Conservation (phyloP, 2,797 vertebrate genomes). For the Champsocephalus gunnari region DNA sequence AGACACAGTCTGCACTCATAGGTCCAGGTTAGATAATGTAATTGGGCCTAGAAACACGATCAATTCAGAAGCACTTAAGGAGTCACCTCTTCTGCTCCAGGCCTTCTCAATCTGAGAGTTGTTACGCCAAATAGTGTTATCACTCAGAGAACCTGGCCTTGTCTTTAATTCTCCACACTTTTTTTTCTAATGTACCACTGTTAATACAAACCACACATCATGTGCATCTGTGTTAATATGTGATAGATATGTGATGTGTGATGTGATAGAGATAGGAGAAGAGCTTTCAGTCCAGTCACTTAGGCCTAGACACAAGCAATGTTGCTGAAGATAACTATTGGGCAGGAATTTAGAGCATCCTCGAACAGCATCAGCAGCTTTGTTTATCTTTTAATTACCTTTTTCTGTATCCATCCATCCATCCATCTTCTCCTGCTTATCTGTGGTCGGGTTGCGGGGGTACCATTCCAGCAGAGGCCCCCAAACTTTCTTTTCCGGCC, state of each 20-base stretch:
- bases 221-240: background rate
- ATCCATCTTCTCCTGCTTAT: no score
- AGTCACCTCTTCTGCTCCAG: background rate
- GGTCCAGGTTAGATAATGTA: slow-evolving; percentile 20
- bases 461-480: no score
- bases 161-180: background rate
- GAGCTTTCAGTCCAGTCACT: slow-evolving; percentile 24
- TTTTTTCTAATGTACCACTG: background rate
- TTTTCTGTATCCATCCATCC: background rate
- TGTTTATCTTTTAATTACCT: background rate
- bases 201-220: background rate
- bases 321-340: slow-evolving; percentile 18
- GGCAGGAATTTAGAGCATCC: slow-evolving; percentile 24
- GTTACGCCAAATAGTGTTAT: background rate
- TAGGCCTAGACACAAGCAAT: background rate
- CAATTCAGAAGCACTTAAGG: slow-evolving; percentile 11
- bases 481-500: no score
- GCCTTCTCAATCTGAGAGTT: background rate
- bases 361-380: slow-evolving; percentile 22
- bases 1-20: slow-evolving; percentile 6
- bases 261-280: slow-evolving; percentile 9
- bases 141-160: background rate
- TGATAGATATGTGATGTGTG: no score
- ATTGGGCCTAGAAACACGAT: slow-evolving; percentile 4
- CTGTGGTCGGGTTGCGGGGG: no score